Evolutionary conservation across 2,113 vertebrate genomes (phyloP).

Genomic region (Pelecanoides urinatrix): DNA sequence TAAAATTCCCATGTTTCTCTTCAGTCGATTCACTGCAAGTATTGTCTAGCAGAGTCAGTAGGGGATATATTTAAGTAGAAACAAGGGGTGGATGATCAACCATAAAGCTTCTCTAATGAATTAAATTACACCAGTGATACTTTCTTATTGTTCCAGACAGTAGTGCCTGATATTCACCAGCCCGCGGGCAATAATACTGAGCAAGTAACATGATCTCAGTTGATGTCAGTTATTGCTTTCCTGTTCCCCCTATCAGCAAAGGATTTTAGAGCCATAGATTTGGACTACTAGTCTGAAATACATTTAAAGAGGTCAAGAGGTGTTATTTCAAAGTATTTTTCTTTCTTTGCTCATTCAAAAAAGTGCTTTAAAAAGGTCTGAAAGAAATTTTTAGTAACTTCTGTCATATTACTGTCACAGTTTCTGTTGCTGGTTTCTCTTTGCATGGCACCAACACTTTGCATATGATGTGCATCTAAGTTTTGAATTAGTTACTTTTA

Average conservation of each 20-base stretch:
- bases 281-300: background rate
- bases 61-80: background rate
- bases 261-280: background rate
- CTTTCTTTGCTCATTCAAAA: background rate
- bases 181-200: background rate
- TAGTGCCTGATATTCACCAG: background rate
- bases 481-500: background rate
- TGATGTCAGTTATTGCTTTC: background rate
- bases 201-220: background rate
- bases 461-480: background rate
- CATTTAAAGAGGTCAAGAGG: background rate
- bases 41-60: background rate
- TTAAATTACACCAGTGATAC: background rate
- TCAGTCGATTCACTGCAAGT: background rate
- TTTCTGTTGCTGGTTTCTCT: background rate
- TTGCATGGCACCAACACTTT: background rate
- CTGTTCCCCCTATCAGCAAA: background rate
- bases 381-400: background rate
- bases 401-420: background rate
- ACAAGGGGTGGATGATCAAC: background rate
- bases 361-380: background rate
- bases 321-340: background rate
- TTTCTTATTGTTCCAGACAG: background rate
- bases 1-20: background rate
- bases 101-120: background rate